Evolutionary conservation across 2,888 invertebrate genomes (phyloP), one percentile per base, ranked within the genome.

Genomic region (Ochropacha duplaris): DNA sequence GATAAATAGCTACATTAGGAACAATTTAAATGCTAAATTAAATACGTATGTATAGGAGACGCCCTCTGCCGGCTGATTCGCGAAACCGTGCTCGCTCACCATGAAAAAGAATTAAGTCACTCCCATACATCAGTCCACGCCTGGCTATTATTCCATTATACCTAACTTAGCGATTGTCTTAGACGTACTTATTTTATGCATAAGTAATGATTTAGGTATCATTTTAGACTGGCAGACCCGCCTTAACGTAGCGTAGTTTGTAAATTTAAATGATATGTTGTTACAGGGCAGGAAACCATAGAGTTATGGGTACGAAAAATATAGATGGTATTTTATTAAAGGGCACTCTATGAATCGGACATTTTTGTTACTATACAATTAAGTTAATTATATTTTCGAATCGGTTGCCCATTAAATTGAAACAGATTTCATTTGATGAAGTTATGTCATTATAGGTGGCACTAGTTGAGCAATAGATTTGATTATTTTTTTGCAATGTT

Each of bases 81-180:
- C 57, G 65, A 59, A 70, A 68, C 69, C 63, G 75, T 84, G 83
- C 63, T 76, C 84, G 86, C 59, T 59, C 60, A 84, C 81, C 88
- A 81, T 86, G 81, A 74, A 77, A 73, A 78, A 78, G 72, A 75
- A 79, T 44, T 19, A 44, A 52, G 78, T 78, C 85, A 86, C 89
- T 86, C 89, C 90, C 84, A 87, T 74, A 55, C 68, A 68, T 58
- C 69, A 78, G n/a, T 44, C 19, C 78, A 82, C 89, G 88, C 89
- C 89, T 81, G 81, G 74, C 67, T 72, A 78, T 77, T 79, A 83
- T 66, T 65, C 61, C 69, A 68, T 62, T 57, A 55, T 55, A 61
- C 54, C 71, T 62, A 68, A 68, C 71, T 72, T 64, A 64, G 71
- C 74, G 68, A 79, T 81, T 77, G 74, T 71, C 71, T 73, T 72